These are phyloP conservation scores for Eurois occulta DNA, from an alignment of 2,888 invertebrate genomes.

Conservation along the genomic window DNA sequence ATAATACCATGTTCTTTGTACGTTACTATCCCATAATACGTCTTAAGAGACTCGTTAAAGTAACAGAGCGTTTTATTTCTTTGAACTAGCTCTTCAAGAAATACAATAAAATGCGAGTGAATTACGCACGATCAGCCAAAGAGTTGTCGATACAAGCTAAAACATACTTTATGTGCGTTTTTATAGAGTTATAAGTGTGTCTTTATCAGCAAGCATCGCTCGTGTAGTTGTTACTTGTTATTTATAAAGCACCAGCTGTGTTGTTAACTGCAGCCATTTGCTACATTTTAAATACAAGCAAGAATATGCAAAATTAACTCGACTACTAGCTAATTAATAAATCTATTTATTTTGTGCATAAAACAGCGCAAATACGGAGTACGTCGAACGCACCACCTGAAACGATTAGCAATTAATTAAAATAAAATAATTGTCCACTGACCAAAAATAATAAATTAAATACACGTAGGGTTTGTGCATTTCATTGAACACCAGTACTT, in stretches of 20 bases:
- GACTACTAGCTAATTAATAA: neutral
- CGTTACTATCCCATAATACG: constrained; percentile 32
- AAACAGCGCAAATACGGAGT: constrained; percentile 85
- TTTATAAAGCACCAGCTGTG: neutral
- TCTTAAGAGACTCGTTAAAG: constrained; percentile 60
- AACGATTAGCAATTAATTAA: constrained; percentile 67
- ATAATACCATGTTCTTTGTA: constrained; percentile 38
- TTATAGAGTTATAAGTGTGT: neutral
- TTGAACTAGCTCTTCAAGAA: constrained; percentile 36
- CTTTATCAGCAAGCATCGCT: neutral
- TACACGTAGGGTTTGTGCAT: constrained; percentile 39
- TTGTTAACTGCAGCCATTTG: neutral
- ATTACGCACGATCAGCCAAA: constrained; percentile 19
- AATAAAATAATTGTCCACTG: constrained; percentile 54
- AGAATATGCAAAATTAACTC: neutral
- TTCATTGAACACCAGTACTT: constrained; percentile 42
- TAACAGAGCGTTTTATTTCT: constrained; percentile 59
- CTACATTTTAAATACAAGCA: neutral
- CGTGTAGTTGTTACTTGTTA: neutral
- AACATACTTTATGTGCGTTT: neutral
- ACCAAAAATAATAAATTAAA: constrained; percentile 61
- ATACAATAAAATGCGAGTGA: constrained; percentile 52
- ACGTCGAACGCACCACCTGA: constrained; percentile 83
- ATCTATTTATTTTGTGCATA: constrained; percentile 78
- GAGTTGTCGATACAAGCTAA: constrained; percentile 9